Percentiles rank a stretch among this genome's conserved stretches.
phyloP scores from a whole-genome alignment of 2,113 vertebrate species.

The Leptobrachium leishanense region DNA sequence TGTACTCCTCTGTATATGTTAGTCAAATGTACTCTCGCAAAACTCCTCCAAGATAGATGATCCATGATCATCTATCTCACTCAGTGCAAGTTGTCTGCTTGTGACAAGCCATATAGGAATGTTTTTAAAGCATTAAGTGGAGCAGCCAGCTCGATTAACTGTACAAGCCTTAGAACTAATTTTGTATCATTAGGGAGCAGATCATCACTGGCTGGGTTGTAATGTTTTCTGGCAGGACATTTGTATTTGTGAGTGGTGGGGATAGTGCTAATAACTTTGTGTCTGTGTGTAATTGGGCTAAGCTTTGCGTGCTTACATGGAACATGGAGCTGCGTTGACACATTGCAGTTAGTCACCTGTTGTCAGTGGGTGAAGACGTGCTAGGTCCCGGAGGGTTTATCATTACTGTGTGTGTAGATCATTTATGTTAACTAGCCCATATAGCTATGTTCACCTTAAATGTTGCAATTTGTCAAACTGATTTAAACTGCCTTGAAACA shows the following conservation, averaged over 20 bases:
- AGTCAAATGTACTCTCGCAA: not conserved
- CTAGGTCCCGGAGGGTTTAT: no score
- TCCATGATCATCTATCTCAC: not conserved
- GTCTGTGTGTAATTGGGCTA: not conserved
- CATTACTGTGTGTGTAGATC: no score
- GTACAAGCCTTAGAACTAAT: not conserved
- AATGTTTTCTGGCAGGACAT: not conserved
- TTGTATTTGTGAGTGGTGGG: not conserved
- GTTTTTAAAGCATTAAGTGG: conserved; percentile 1
- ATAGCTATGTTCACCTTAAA: no score
- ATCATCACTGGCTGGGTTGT: not conserved
- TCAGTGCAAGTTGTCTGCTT: not conserved
- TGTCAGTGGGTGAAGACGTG: no score
- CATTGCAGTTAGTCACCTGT: no score
- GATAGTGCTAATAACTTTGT: not conserved
- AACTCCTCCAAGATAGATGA: not conserved
- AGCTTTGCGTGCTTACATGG: not conserved
- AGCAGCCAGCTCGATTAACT: not conserved
- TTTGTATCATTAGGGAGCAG: not conserved
- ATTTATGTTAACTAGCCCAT: no score
- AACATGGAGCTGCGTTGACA: no score
- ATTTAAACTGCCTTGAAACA: no score
- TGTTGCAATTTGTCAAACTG: no score
- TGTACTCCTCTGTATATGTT: not conserved
- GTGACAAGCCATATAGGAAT: not conserved